Base-by-base conservation (phyloP, 1,140 invertebrate genomes). In the Diachasma alloeum region DNA sequence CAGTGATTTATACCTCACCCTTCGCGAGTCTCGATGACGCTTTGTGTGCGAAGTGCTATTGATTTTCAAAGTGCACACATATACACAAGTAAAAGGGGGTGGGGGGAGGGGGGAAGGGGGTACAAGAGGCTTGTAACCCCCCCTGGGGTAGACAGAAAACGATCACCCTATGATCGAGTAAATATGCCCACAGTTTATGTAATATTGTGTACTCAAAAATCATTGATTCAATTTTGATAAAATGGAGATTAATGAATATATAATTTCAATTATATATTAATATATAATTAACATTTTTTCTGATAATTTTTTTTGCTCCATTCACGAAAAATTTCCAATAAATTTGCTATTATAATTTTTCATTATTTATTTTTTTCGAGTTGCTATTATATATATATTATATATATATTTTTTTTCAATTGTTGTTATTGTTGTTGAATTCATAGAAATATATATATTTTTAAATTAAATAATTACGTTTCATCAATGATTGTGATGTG, bases 1-100 rank as follows among this genome's bases (percentile, higher is more conserved):
- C 73, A 68, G 73, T 74, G 77, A 78, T 78, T 78, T 74, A 75
- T 78, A 73, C 66, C 66, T 78, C 77, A 67, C 73, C 73, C 73
- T 74, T 19, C 36, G 66, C 66, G 36, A 77, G 82, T 74, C 66
- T 79, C 83, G 80, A 83, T 82, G 83, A 83, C 81, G 78, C 83
- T 83, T 80, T 82, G 79, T 83, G 83, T 82, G 82, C 81, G 78
- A 83, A 84, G 83, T 83, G 76, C 77, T 84, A 84, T 84, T 84
- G 83, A 84, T 84, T 84, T 82, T 78, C 78, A 72, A 59, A 56
- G 19, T 53, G 13, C 17, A 11, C 72, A 36, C 42, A 53, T 63
- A 63, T 74, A 66, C 11, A 59, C 11, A 44, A 13, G n/a, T 42
- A 44, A 22, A 63, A 8, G 24, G 59, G 59, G 15, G 5, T 0